Evolutionary conservation across 2,113 vertebrate species (phyloP), one percentile per base, ranked within the genome.

Genomic region (Cinclus mexicanus): DNA sequence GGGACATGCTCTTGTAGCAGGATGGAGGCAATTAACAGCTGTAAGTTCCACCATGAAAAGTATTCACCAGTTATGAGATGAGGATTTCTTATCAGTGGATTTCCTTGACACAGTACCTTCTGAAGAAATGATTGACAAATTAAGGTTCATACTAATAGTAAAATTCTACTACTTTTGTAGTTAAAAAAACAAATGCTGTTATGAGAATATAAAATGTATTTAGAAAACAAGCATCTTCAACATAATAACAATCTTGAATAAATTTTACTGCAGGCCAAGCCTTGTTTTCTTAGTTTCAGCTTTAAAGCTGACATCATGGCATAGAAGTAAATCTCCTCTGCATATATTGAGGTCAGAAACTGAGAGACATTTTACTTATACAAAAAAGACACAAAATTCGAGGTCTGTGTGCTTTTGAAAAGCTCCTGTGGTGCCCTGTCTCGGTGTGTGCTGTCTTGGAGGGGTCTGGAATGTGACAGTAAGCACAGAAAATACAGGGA

Each of bases 401-500:
- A 68, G 25, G 56, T 44, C 5, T 1, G 0, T 6, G 6, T 13
- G 22, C 22, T 87, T 85, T 16, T 39, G 26, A 16, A 64, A 56
- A 50, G 47, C 68, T 42, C 7, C 2, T 53, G 6, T 78, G 41
- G 8, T 57, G 37, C 19, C 20, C 10, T 46, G 7, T 28, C 75
- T 86, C 6, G 4, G 6, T 64, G n/a, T 72, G 55, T 26, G 18
- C 24, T 47, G 47, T n/a, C 18, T 28, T 28, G 39, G 53, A 56
- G 25, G 44, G 49, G 31, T 16, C 52, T 53, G 65, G 25, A 71
- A 18, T n/a, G 29, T 3, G 3, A 4, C 42, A 79, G 13, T 60
- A 64, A 44, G n/a, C 2, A 5, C 26, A 52, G 76, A 76, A 83
- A 37, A 37, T 29, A 23, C 6, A 67, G 35, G 0, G 0, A 19